These are phyloP conservation scores for Argya squamiceps DNA, from an alignment of 2,797 vertebrate species.

Conservation along the genomic window DNA sequence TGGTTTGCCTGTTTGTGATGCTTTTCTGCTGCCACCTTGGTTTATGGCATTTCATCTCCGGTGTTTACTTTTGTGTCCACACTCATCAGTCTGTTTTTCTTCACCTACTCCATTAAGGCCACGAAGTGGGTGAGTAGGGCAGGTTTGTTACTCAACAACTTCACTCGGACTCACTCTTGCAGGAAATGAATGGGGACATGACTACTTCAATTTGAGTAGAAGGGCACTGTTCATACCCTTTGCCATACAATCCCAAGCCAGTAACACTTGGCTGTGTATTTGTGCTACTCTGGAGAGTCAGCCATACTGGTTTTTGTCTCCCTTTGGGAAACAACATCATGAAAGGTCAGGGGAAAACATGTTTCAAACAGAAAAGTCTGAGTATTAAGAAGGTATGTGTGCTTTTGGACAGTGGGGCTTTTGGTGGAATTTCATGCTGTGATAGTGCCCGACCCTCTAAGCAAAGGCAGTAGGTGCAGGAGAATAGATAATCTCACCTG, in stretches of 20 bases:
- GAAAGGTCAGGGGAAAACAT: neutral
- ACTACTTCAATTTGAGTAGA: neutral
- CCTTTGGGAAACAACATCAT: neutral
- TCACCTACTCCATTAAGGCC: neutral
- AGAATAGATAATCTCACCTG: neutral
- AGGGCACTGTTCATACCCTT: neutral
- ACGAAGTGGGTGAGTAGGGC: neutral
- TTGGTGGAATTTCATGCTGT: neutral
- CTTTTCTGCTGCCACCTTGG: neutral
- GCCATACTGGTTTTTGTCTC: neutral
- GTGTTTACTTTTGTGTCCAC: neutral
- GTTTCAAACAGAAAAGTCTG: neutral
- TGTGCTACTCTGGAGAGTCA: neutral
- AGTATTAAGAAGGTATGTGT: neutral
- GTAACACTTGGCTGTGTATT: neutral
- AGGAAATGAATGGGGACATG: neutral
- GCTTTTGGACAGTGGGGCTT: neutral
- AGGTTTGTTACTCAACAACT: neutral
- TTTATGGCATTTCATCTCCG: neutral
- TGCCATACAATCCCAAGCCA: neutral
- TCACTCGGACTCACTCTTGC: neutral
- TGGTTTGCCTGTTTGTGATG: neutral
- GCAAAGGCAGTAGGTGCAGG: neutral
- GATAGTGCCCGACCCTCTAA: neutral
- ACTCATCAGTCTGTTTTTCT: neutral